These are phyloP conservation scores for Dysmachus trigonus DNA, from an alignment of 2,888 invertebrate species.

Conservation along the genomic window DNA sequence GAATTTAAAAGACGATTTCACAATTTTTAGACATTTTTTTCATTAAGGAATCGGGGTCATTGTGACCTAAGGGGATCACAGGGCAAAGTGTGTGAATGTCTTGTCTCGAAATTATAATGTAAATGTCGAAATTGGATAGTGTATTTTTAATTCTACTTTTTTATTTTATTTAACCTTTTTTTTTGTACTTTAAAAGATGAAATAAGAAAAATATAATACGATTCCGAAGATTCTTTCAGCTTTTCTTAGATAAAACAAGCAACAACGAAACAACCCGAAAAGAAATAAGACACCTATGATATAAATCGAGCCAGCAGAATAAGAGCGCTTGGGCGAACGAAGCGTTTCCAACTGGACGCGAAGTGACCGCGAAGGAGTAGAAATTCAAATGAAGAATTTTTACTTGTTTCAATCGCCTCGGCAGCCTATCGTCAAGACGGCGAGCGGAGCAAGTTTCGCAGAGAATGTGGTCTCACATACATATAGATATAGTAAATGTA, in stretches of 20 bases:
- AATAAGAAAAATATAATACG: neutral
- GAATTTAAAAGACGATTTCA: neutral
- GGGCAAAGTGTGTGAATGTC: neutral
- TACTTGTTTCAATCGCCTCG: conserved; percentile 34
- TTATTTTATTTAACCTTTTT: neutral
- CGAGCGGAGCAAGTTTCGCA: conserved; percentile 1
- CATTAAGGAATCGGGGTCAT: conserved; percentile 7
- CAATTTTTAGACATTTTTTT: neutral
- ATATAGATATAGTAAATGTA: neutral
- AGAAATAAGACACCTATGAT: neutral
- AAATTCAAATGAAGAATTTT: conserved; percentile 49
- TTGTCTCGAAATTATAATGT: neutral
- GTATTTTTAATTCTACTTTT: neutral
- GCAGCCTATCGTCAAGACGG: conserved; percentile 23
- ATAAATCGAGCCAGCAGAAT: neutral
- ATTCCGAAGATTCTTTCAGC: neutral
- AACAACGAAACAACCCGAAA: neutral
- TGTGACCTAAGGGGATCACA: neutral
- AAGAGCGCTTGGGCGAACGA: conserved; percentile 16
- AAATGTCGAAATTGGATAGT: neutral
- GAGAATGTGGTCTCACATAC: neutral
- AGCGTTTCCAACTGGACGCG: conserved; percentile 21
- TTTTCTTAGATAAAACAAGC: neutral
- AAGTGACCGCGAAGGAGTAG: conserved; percentile 49
- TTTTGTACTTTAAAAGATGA: neutral